Conservation (phyloP, 2,113 vertebrate species). For the Periophthalmus modestus region DNA sequence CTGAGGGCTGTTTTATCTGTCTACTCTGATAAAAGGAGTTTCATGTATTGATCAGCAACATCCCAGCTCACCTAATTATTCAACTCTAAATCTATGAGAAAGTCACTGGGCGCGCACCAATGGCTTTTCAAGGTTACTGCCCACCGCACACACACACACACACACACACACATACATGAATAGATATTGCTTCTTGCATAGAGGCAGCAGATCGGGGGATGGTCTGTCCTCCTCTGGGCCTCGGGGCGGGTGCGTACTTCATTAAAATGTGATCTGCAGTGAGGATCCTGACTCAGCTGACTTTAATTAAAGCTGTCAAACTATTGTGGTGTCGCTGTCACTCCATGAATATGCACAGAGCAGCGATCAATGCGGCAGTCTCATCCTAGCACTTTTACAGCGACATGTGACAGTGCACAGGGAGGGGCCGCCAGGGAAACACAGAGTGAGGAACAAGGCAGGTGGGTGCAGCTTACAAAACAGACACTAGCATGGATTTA, state of each 20-base stretch:
- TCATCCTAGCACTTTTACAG: constrained; percentile 23
- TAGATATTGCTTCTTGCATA: background rate
- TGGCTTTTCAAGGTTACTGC: constrained; percentile 47
- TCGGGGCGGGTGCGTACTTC: constrained; percentile 43
- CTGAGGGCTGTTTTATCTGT: constrained; percentile 38
- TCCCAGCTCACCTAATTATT: constrained; percentile 60
- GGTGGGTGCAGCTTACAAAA: constrained; percentile 15
- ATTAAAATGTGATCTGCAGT: constrained; percentile 62
- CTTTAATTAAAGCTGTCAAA: constrained; percentile 71
- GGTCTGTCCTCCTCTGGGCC: constrained; percentile 39
- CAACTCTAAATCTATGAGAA: constrained; percentile 47
- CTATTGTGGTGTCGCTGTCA: constrained; percentile 41
- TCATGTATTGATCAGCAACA: constrained; percentile 55
- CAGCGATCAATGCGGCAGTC: constrained; percentile 37
- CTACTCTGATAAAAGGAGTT: constrained; percentile 43
- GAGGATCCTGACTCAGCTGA: constrained; percentile 57
- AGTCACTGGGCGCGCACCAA: constrained; percentile 41
- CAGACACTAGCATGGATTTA: background rate
- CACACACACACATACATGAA: background rate
- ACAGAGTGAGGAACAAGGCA: constrained; percentile 15
- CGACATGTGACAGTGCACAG: background rate
- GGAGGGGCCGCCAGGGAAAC: background rate
- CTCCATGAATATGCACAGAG: constrained; percentile 52
- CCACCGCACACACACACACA: constrained; percentile 3
- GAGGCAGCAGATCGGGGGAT: constrained; percentile 24